Base-by-base conservation (phyloP, 1,140 invertebrate genomes). In the Aphaenogaster floridana region DNA sequence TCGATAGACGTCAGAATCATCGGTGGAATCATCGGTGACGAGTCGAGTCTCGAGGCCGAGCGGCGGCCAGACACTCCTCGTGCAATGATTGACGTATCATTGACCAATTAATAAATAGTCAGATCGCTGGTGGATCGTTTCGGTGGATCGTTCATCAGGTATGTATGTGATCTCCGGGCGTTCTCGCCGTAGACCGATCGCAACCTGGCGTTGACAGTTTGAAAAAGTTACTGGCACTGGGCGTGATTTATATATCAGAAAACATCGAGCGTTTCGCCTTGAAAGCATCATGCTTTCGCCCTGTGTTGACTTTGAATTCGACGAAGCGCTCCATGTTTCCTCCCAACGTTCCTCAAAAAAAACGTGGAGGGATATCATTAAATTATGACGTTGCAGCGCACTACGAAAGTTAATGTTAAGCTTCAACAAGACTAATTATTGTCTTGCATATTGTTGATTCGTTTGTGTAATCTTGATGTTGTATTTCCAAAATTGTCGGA, bases 1-100 rank as follows among this genome's bases (percentile, higher is more conserved):
- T 80, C 39, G 39, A n/a, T 69, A 45, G 39, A 81, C 66, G 17
- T 81, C 79, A 34, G 79, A 71, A 45, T 71, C 15, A 48, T 79
- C 50, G 21, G 48, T 57, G n/a, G 50, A 59, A 59, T 57, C 36
- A 21, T 66, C 50, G 39, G 50, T 71, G 15, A 81, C 15, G 52
- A 54, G 15, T 81, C 39, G n/a, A 6, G 13, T n/a, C 21, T 81
- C 39, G n/a, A 6, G 13, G 36, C 21, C n/a, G 21, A 28, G 21
- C 15, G 6, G 36, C 48, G 34, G 4, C n/a, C 34, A 21, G 48
- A 28, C n/a, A 9, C 52, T 45, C 11, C 21, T 57, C 50, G 50
- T 48, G 39, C 36, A 45, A 71, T 57, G 39, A 45, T 45, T 21
- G 17, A 57, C 15, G 15, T n/a, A 15, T 34, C 50, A 28, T 81